Evolutionary conservation across 1,140 invertebrate genomes (phyloP).

Genomic region (Hyles vespertilio): DNA sequence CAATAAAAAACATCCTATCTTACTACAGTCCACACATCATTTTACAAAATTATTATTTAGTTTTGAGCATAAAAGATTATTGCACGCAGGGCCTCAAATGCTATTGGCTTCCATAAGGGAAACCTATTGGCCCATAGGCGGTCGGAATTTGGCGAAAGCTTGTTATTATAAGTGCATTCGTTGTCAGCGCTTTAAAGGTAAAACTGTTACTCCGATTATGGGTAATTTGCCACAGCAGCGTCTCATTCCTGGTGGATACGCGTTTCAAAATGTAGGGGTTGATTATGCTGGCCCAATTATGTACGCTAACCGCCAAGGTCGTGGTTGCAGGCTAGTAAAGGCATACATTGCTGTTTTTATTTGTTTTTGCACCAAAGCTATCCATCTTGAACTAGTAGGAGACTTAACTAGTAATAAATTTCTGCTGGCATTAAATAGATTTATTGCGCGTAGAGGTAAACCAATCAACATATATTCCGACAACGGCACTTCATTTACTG

Average conservation of each 20-base stretch:
- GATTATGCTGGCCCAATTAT: background rate
- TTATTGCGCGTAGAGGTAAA: too few relatives aligned
- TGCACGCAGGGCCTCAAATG: conserved; percentile 2
- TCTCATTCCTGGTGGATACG: background rate
- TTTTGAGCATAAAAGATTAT: background rate
- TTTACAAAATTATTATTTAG: background rate
- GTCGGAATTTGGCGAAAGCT: conserved; percentile 4
- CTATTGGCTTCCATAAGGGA: background rate
- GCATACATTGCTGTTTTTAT: conserved; percentile 1
- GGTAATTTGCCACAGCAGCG: background rate
- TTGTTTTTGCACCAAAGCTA: background rate
- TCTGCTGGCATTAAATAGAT: too few relatives aligned
- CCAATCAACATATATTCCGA: too few relatives aligned
- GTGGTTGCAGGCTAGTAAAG: background rate
- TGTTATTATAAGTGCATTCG: background rate
- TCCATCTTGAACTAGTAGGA: background rate
- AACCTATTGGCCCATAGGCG: conserved; percentile 4
- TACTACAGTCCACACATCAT: conserved; percentile 6
- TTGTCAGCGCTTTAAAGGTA: too few relatives aligned
- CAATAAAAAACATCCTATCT: conserved; percentile 7
- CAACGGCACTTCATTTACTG: too few relatives aligned
- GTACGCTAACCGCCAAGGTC: background rate
- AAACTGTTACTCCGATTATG: too few relatives aligned
- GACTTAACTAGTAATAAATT: too few relatives aligned
- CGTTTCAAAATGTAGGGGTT: background rate